Percentiles rank a stretch among this genome's conserved stretches.
Conservation (phyloP, 2,888 invertebrate species). For the Cantharis lateralis region DNA sequence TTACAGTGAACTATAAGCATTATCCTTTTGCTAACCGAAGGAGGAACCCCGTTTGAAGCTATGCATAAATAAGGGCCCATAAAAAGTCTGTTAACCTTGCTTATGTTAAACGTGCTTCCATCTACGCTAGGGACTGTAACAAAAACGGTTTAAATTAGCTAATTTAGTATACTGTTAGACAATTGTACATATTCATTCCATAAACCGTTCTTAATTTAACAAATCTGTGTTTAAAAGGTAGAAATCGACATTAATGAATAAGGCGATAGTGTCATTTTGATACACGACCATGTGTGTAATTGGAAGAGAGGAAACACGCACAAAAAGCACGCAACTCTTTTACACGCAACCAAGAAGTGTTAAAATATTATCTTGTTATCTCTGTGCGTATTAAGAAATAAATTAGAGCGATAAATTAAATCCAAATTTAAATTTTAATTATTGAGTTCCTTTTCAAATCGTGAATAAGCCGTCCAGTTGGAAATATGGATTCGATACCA, state of each 20-base stretch:
- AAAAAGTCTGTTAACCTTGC: constrained; percentile 71
- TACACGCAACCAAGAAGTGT: constrained; percentile 39
- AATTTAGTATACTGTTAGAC: neutral
- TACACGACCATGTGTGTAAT: constrained; percentile 39
- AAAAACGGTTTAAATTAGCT: constrained; percentile 11
- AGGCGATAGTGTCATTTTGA: constrained; percentile 35
- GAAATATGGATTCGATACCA: constrained; percentile 12
- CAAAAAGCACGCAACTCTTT: constrained; percentile 27
- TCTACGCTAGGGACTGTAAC: constrained; percentile 66
- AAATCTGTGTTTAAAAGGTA: constrained; percentile 10
- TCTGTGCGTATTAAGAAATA: constrained; percentile 29
- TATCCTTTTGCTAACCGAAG: constrained; percentile 85
- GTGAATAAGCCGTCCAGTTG: constrained; percentile 12
- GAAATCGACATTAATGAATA: constrained; percentile 13
- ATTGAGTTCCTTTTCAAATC: constrained; percentile 10
- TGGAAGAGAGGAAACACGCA: constrained; percentile 33
- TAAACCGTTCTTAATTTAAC: constrained; percentile 3
- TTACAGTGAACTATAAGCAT: constrained; percentile 83
- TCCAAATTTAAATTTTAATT: constrained; percentile 31
- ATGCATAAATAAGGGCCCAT: constrained; percentile 81
- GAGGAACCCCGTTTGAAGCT: constrained; percentile 82
- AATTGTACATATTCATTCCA: neutral
- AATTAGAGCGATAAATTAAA: constrained; percentile 36
- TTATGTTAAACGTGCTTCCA: constrained; percentile 70
- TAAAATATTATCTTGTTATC: constrained; percentile 44